phyloP scores from a whole-genome alignment of 2,888 invertebrate genomes.

The Mayetiola destructor region DNA sequence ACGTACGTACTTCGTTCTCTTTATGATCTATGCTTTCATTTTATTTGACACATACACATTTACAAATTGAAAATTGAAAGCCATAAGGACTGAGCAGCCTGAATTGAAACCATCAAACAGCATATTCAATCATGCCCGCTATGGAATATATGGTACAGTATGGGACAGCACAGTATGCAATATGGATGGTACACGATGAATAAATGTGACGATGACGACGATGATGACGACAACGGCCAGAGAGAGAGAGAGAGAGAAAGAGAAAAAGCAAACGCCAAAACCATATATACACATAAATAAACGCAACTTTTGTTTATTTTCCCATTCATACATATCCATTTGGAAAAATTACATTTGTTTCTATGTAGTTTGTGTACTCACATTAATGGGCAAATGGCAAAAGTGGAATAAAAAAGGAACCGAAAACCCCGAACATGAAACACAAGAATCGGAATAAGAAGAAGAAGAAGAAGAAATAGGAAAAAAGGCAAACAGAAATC shows the following conservation, averaged over 20 bases:
- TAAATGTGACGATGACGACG: no score
- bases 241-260: no score
- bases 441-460: background rate
- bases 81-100: no score
- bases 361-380: constrained; percentile 13
- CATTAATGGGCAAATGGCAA: constrained; percentile 11
- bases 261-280: no score
- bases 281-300: background rate
- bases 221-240: no score
- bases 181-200: no score
- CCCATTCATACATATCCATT: constrained; percentile 3
- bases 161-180: no score
- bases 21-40: constrained; percentile 11
- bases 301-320: background rate
- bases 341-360: background rate
- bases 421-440: background rate
- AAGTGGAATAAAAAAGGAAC: constrained; percentile 13
- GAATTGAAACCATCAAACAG: no score
- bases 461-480: constrained; percentile 10
- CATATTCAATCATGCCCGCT: no score
- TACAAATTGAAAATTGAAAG: no score
- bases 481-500: constrained; percentile 5
- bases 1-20: constrained; percentile 10
- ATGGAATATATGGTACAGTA: no score
- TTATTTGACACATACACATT: constrained; percentile 11